Percentiles rank a stretch among this genome's conserved stretches.
Conservation (phyloP, 2,113 vertebrate genomes). For the Carlito syrichta region DNA sequence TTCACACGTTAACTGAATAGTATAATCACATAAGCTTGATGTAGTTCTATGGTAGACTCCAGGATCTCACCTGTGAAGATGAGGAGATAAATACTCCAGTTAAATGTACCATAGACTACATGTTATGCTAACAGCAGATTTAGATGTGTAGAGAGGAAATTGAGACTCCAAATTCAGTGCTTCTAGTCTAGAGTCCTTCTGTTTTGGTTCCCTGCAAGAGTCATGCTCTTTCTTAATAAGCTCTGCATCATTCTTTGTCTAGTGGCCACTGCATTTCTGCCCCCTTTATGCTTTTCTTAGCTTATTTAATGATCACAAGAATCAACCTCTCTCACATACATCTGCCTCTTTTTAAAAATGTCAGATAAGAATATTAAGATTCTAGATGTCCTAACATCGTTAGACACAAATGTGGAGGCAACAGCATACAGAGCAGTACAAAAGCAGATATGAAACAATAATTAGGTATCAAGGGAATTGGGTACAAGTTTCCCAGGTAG, state of each 20-base stretch:
- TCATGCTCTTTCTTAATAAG: neutral
- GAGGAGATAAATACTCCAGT: neutral
- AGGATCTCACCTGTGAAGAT: neutral
- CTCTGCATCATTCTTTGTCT: neutral
- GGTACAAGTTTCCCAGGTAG: neutral
- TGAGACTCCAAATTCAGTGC: neutral
- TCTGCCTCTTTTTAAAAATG: neutral
- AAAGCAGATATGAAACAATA: neutral
- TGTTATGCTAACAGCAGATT: neutral
- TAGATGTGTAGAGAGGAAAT: neutral
- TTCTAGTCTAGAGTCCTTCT: neutral
- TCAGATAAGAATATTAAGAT: neutral
- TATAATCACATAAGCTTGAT: neutral
- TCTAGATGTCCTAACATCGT: neutral
- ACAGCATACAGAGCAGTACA: neutral
- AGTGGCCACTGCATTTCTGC: neutral
- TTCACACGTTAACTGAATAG: neutral
- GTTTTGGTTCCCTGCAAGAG: neutral
- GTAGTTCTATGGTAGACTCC: neutral
- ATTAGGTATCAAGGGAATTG: neutral
- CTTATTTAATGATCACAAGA: neutral
- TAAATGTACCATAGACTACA: neutral
- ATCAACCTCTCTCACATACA: neutral
- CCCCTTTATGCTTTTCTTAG: neutral
- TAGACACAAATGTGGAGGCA: neutral